Evolutionary conservation across 92 coral and sea anemone genomes (phyloP), one percentile per base, ranked within the genome.

Genomic region (Zoanthus sociatus): DNA sequence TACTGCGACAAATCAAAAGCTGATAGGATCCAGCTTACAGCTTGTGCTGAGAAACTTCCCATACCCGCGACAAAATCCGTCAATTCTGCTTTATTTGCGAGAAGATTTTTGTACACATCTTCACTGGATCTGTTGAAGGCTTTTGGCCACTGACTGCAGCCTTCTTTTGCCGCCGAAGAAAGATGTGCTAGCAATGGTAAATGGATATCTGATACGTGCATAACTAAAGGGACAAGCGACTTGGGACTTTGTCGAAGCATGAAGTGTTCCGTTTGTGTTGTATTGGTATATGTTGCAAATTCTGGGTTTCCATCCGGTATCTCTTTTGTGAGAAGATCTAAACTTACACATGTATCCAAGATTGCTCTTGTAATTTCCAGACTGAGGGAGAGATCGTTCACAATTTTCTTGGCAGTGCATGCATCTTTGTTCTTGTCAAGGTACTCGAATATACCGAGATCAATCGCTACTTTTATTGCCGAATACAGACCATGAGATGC

Each of bases 131-230:
- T 64, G 17, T 89, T 84, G 68, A 94, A 94, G 4, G 97, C 84
- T 10, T 85, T 90, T 74, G 78, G 10, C 97, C 97, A 94, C 88
- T 92, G 97, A 67, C 74, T 92, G 37, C 86, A 73, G 11, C 97
- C 96, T 3, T 93, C 96, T 7, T 73, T 88, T 9, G 92, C 92
- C 14, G 94, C 97, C 60, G 85, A 84, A 26, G 85, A 79, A 16
- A 94, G 77, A 20, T 90, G 85, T 18, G 90, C 88, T 53, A 94
- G 88, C 4, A 94, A 83, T 1, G 84, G 92, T 3, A 18, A 51
- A 37, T 50, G 63, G 30, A 76, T 53, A 6, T 53, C 82, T 26
- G 82, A 76, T 6, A 21, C 31, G 1, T 50, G 63, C 8, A 26
- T 15, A 7, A 76, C 42, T 5, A 18, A 76, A 3, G 82, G 82